A percentile compares a stretch with the other conserved stretches of the same genome.
Evolutionary conservation across 1,140 invertebrate species (phyloP).

Genomic region (Uloborus diversus): DNA sequence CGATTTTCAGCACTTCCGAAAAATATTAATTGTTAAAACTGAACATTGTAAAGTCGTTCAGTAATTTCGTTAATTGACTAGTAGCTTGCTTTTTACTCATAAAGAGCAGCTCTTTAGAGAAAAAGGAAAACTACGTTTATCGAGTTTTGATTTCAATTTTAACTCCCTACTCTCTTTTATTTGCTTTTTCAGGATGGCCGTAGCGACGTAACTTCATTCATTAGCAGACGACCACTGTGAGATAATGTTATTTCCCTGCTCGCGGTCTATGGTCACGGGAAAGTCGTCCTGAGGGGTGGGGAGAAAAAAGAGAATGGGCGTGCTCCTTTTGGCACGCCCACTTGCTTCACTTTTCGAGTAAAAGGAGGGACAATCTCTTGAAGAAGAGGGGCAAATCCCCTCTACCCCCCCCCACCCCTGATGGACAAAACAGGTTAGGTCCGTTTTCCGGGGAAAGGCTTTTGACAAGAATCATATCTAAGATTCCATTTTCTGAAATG

Average conservation of each 20-base stretch:
- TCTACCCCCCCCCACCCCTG: not conserved
- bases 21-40: too few species aligned
- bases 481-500: not conserved
- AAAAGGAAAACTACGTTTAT: too few species aligned
- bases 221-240: slow-evolving; percentile 8
- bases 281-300: not conserved
- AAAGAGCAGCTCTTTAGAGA: too few species aligned
- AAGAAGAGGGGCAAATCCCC: not conserved
- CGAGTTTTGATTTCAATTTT: too few species aligned
- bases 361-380: not conserved
- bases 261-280: slow-evolving; percentile 15
- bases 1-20: too few species aligned
- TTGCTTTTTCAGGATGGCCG: slow-evolving; percentile 3
- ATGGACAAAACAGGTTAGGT: slow-evolving; percentile 7
- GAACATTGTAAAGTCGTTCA: too few species aligned
- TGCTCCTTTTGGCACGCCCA: slow-evolving; percentile 14
- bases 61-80: too few species aligned
- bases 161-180: not conserved
- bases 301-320: slow-evolving; percentile 8
- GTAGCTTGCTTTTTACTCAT: too few species aligned
- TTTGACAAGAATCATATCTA: slow-evolving; percentile 24
- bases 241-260: slow-evolving; percentile 34
- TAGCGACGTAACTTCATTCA: slow-evolving; percentile 51
- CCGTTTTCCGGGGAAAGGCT: not conserved
- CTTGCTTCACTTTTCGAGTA: not conserved